Base-by-base conservation (phyloP, 2,113 vertebrate species). In the Python bivittatus region DNA sequence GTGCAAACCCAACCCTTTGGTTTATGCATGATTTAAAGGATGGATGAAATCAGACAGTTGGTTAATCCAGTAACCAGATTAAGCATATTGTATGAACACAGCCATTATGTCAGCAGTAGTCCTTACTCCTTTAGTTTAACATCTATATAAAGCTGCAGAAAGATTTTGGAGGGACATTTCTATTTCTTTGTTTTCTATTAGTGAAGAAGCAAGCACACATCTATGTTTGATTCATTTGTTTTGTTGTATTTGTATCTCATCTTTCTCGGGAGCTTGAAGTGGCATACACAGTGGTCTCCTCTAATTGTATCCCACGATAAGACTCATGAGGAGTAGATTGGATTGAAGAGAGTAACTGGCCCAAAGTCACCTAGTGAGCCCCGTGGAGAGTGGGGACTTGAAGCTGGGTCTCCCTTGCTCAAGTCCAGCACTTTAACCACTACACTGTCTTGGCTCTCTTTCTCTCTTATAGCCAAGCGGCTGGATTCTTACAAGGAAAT, bases 391-490 rank as follows among this genome's bases (percentile, higher is more conserved):
- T 79, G 17, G 7, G 72, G 15, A 79, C 33, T 79, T 79, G 33
- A 42, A 42, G 72, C 33, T 42, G 72, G 72, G 17, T 79, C 17
- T 79, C 42, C n/a, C 4, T 6, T 33, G n/a, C 64, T 38, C 33
- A 79, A 42, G 20, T 79, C 33, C 72, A 79, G 22, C 33, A 79
- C 42, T 79, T 79, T 79, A 79, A 42, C 72, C 33, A 79, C 2
- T 42, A 42, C 17, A 79, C 17, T 20, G 9, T 22, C 68, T 79
- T 79, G 68, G 33, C 9, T 79, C 33, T 79, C 38, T 79, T 95
- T 91, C 3, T 92, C n/a, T 93, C 92, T 96, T 79, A 1, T 93
- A 98, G 98, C 98, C 95, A 98, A 95, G 29, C 94, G 97, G n/a
- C 96, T 98, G 88, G 97, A 97, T 94, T 96, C 95, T 22, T 95